Base-by-base conservation (phyloP, 2,113 vertebrate genomes). In the Clinocottus analis region DNA sequence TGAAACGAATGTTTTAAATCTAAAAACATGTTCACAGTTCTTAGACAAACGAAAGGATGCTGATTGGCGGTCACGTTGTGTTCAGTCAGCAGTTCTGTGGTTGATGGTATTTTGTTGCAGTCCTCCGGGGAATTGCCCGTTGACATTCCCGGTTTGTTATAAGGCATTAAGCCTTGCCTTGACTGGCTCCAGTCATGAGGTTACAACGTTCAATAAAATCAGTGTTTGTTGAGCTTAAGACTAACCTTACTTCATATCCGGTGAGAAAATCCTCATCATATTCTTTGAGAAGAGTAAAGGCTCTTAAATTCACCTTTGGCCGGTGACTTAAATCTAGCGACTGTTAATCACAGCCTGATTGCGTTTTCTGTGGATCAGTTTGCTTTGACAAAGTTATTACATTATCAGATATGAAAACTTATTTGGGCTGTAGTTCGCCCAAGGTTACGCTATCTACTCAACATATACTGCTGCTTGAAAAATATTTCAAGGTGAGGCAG, bases 401-500 rank as follows among this genome's bases (percentile, higher is more conserved):
- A 87, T 82, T 75, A 79, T 89, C 75, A 86, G 72, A 85, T 79
- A 66, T 68, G 73, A 85, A 85, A 86, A 82, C 66, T 39, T 82
- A 86, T 75, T 83, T 56, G 60, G 41, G 37, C 39, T 56, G 41
- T 31, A 60, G 65, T 74, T 81, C 53, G 72, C 72, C 12, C 77
- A 77, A 85, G 83, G 82, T 85, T 84, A 68, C 27, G 65, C 76
- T 86, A 84, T 85, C 87, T 71, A 7, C 27, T 70, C 62, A 76
- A 74, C 62, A 45, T 49, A 37, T 49, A 47, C 53, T 13, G 63
- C 64, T 70, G 23, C 74, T 86, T 75, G 37, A 72, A 77, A 82
- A 82, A 53, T 68, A 82, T 84, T 89, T 85, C 69, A 82, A 83
- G 83, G 84, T 86, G 72, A 86, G 76, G 37, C 85, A 87, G 90